A percentile compares a stretch with the other conserved stretches of the same genome.
These are phyloP conservation scores for Dinothrombium tinctorium DNA, from an alignment of 1,140 invertebrate species.

Conservation along the genomic window DNA sequence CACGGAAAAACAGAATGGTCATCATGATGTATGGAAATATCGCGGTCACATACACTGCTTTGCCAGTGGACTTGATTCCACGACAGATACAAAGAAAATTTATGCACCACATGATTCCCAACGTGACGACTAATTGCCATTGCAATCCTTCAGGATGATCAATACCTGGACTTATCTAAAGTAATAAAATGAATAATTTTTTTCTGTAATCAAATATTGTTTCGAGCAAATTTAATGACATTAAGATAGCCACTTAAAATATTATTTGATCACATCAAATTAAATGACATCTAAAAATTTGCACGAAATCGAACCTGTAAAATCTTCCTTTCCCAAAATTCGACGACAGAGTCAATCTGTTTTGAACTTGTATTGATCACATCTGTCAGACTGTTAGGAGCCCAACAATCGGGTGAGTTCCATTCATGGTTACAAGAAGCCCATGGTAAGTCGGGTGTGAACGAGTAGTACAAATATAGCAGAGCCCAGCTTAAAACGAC, in stretches of 20 bases:
- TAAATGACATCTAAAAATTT: too few relatives aligned
- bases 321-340: conserved; percentile 17
- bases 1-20: conserved; percentile 41
- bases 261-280: too few relatives aligned
- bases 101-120: conserved; percentile 31
- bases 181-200: neutral
- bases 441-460: conserved; percentile 15
- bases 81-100: conserved; percentile 33
- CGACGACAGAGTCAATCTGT: conserved; percentile 7
- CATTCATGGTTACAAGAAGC: conserved; percentile 15
- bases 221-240: too few relatives aligned
- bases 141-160: conserved; percentile 27
- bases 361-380: neutral
- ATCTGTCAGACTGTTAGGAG: neutral
- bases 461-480: conserved; percentile 26
- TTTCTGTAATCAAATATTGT: too few relatives aligned
- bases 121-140: conserved; percentile 30
- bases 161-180: conserved; percentile 19
- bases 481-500: conserved; percentile 30
- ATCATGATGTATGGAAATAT: conserved; percentile 41
- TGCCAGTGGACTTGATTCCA: conserved; percentile 27
- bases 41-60: conserved; percentile 23
- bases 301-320: conserved; percentile 16
- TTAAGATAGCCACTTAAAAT: too few relatives aligned
- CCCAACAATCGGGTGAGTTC: conserved; percentile 12